These are phyloP conservation scores for Drosophila incognita DNA, from an alignment of 2,888 invertebrate species.

Conservation along the genomic window DNA sequence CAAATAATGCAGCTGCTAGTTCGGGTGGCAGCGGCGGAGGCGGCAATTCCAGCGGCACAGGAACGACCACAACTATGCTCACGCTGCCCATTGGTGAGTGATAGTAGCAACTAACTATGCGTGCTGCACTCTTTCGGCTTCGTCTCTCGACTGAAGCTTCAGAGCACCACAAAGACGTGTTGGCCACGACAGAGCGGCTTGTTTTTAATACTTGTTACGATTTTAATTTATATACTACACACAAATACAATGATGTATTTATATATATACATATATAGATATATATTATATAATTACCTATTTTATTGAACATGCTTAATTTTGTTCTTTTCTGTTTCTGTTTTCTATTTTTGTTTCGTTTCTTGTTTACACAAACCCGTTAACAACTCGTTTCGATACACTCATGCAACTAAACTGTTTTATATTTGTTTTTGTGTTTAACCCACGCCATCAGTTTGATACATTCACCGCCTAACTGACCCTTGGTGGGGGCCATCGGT, in stretches of 20 bases:
- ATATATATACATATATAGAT: slow-evolving; percentile 24
- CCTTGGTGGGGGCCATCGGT: slow-evolving; percentile 8
- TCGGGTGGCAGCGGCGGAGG: slow-evolving; percentile 36
- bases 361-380: slow-evolving; percentile 65
- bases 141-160: neutral
- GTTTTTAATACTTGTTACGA: slow-evolving; percentile 7
- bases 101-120: slow-evolving; percentile 4
- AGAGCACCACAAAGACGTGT: slow-evolving; percentile 1
- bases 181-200: neutral
- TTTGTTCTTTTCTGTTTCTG: slow-evolving; percentile 76
- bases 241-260: slow-evolving; percentile 19
- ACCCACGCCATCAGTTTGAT: slow-evolving; percentile 58
- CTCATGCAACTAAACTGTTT: slow-evolving; percentile 63
- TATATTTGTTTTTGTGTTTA: slow-evolving; percentile 61
- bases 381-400: slow-evolving; percentile 68
- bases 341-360: slow-evolving; percentile 67
- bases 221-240: slow-evolving; percentile 14
- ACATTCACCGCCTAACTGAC: slow-evolving; percentile 32
- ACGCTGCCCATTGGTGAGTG: slow-evolving; percentile 88
- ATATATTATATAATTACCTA: slow-evolving; percentile 46
- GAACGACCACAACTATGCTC: slow-evolving; percentile 85
- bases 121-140: slow-evolving; percentile 3
- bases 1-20: slow-evolving; percentile 66
- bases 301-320: slow-evolving; percentile 75
- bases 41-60: slow-evolving; percentile 48